These are phyloP conservation scores for Boloria euphrosyne DNA, from an alignment of 2,888 invertebrate genomes.

Conservation along the genomic window DNA sequence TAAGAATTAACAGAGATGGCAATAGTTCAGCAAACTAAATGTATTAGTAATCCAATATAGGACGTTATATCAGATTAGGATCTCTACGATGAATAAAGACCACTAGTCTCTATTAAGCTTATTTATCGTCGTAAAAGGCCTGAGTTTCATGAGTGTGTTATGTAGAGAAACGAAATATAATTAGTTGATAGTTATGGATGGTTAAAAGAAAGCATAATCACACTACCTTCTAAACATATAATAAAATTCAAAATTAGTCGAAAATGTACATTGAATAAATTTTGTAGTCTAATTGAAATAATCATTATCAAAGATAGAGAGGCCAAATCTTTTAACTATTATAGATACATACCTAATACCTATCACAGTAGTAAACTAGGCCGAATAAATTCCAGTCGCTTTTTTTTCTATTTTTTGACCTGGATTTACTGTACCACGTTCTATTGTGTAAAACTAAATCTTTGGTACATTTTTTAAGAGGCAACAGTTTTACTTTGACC, in stretches of 20 bases:
- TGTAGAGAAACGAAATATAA: too few species aligned
- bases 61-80: constrained; percentile 41
- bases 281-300: too few species aligned
- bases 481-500: constrained; percentile 3
- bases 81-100: constrained; percentile 33
- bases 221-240: too few species aligned
- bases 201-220: too few species aligned
- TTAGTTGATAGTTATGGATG: too few species aligned
- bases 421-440: constrained; percentile 10
- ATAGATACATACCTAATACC: not conserved
- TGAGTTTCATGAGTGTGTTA: too few species aligned
- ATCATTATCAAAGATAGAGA: too few species aligned
- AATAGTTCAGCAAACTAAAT: constrained; percentile 4
- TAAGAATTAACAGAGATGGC: not conserved
- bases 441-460: constrained; percentile 14
- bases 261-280: too few species aligned
- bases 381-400: constrained; percentile 13
- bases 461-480: constrained; percentile 16
- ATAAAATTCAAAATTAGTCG: too few species aligned
- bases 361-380: constrained; percentile 11
- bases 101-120: constrained; percentile 1
- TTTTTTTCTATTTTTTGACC: constrained; percentile 16
- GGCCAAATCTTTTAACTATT: not conserved
- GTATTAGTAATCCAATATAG: constrained; percentile 41
- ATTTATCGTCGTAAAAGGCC: not conserved